phyloP scores from a whole-genome alignment of 2,797 vertebrate genomes.

The Phoeniculus purpureus region DNA sequence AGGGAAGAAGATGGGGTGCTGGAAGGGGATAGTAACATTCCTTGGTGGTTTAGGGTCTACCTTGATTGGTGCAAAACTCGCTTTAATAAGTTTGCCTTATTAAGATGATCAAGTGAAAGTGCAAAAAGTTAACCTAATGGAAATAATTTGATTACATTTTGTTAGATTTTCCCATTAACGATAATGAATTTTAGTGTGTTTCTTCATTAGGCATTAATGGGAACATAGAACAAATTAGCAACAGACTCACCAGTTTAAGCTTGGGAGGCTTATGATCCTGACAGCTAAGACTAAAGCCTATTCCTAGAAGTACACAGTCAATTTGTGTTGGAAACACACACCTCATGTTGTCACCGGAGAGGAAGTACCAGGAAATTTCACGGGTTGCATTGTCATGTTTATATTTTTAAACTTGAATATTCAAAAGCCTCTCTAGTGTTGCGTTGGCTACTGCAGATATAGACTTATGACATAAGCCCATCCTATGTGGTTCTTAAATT shows the following conservation, averaged over 20 bases:
- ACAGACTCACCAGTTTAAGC: neutral
- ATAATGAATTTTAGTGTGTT: slow-evolving; percentile 31
- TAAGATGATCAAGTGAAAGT: slow-evolving; percentile 9
- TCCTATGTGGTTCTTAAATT: neutral
- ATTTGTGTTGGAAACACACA: neutral
- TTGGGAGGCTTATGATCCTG: neutral
- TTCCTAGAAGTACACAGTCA: neutral
- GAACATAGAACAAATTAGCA: slow-evolving; percentile 50
- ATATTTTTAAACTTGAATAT: neutral
- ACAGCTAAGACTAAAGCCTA: neutral
- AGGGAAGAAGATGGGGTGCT: neutral
- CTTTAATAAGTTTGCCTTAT: neutral
- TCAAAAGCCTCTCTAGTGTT: neutral
- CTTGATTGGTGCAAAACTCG: slow-evolving; percentile 13
- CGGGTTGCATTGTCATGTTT: neutral
- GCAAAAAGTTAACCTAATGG: slow-evolving; percentile 29
- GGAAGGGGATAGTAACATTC: neutral
- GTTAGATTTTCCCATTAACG: slow-evolving; percentile 45
- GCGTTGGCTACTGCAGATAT: neutral
- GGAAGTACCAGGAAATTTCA: neutral
- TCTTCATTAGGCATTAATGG: slow-evolving; percentile 42
- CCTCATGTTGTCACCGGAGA: neutral
- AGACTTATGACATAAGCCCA: neutral
- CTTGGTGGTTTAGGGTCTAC: neutral
- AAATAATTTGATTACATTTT: slow-evolving; percentile 41